phyloP scores from a whole-genome alignment of 2,113 vertebrate species.

The Columba janthina region DNA sequence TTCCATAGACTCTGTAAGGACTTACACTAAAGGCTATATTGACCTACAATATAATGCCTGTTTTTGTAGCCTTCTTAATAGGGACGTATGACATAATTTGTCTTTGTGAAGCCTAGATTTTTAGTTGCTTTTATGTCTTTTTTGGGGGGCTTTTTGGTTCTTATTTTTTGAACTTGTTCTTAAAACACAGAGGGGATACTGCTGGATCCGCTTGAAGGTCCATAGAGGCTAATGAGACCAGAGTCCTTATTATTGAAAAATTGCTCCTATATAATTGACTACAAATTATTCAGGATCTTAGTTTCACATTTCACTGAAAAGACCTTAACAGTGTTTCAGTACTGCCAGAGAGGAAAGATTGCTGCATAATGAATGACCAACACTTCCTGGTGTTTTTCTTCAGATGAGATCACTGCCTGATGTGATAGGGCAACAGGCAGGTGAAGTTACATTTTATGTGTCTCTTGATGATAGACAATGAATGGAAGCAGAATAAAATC shows the following conservation, averaged over 20 bases:
- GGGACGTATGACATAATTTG: background rate
- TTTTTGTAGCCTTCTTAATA: background rate
- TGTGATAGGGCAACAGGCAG: background rate
- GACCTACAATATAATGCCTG: background rate
- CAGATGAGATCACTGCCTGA: slow-evolving; percentile 11
- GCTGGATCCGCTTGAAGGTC: background rate
- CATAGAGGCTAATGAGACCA: background rate
- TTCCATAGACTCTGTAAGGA: background rate
- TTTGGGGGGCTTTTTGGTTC: background rate
- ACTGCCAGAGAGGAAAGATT: background rate
- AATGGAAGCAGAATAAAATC: background rate
- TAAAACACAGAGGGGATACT: background rate
- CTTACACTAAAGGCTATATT: background rate
- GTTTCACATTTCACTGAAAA: background rate
- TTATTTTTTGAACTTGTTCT: background rate
- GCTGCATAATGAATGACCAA: background rate
- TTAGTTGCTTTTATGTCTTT: background rate
- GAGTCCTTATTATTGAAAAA: background rate
- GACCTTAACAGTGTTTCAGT: background rate
- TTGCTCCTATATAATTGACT: background rate
- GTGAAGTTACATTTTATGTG: slow-evolving; percentile 8
- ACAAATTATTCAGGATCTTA: background rate
- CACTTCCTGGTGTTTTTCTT: slow-evolving; percentile 16
- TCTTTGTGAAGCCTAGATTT: background rate
- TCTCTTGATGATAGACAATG: background rate